These are phyloP conservation scores for Pithys albifrons DNA, from an alignment of 2,113 vertebrate genomes.

Conservation along the genomic window DNA sequence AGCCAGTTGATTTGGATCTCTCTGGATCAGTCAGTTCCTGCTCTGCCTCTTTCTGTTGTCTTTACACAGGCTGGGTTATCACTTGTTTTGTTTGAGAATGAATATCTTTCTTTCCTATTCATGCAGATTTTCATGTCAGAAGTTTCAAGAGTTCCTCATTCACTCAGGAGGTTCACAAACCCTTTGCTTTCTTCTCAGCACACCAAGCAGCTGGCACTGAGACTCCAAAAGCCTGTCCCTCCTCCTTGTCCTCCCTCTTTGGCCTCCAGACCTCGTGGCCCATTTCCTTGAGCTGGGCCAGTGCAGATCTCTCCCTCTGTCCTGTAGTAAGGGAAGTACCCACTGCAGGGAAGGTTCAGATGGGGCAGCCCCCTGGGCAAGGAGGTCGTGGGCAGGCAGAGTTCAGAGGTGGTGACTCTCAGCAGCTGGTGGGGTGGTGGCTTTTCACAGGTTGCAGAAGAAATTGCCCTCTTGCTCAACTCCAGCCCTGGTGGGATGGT, in stretches of 20 bases:
- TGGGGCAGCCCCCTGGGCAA: fast-evolving
- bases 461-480: not conserved
- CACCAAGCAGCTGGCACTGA: not conserved
- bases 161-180: fast-evolving
- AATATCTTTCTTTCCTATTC: not conserved
- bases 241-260: not conserved
- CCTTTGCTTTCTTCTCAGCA: not conserved
- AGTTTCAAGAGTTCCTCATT: not conserved
- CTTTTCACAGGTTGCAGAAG: not conserved
- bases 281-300: not conserved
- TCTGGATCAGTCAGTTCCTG: not conserved
- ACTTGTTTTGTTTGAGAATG: not conserved
- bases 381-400: fast-evolving
- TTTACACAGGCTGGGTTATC: not conserved
- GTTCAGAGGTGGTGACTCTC: not conserved
- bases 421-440: not conserved
- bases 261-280: not conserved
- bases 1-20: not conserved
- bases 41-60: not conserved
- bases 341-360: not conserved
- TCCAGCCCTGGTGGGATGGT: not conserved
- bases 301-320: conserved; percentile 9
- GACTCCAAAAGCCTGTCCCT: not conserved
- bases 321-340: conserved; percentile 48
- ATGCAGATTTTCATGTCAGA: not conserved